Conservation (phyloP, 2,113 vertebrate species). For the Phocoena sinus region DNA sequence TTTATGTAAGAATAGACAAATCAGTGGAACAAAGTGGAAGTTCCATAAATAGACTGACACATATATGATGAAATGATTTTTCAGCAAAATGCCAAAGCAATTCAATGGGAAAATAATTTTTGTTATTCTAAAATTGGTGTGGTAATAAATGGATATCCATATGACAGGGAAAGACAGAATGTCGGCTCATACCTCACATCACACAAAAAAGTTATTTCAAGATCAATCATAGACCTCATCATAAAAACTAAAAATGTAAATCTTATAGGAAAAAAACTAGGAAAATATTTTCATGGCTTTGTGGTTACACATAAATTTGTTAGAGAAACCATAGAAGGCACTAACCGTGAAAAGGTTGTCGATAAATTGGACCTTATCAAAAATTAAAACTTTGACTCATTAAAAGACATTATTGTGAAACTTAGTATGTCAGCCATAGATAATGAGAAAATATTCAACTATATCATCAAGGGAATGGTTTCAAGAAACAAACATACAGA, state of each 20-base stretch:
- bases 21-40: too few relatives aligned
- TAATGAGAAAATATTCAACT: not conserved
- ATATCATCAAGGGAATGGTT: not conserved
- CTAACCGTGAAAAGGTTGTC: not conserved
- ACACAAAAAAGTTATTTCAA: too few relatives aligned
- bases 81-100: too few relatives aligned
- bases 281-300: not conserved
- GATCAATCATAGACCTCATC: too few relatives aligned
- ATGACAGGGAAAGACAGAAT: too few relatives aligned
- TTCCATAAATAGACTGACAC: too few relatives aligned
- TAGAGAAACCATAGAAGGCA: not conserved
- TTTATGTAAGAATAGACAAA: too few relatives aligned
- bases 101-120: too few relatives aligned
- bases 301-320: not conserved
- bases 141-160: too few relatives aligned
- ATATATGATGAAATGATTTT: too few relatives aligned
- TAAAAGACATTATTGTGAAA: not conserved
- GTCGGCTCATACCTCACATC: too few relatives aligned
- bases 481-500: not conserved
- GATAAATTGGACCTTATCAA: not conserved
- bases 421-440: not conserved
- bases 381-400: not conserved
- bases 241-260: not conserved
- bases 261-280: not conserved
- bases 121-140: too few relatives aligned